Conservation (phyloP, 2,888 invertebrate species). For the Diploptera punctata region DNA sequence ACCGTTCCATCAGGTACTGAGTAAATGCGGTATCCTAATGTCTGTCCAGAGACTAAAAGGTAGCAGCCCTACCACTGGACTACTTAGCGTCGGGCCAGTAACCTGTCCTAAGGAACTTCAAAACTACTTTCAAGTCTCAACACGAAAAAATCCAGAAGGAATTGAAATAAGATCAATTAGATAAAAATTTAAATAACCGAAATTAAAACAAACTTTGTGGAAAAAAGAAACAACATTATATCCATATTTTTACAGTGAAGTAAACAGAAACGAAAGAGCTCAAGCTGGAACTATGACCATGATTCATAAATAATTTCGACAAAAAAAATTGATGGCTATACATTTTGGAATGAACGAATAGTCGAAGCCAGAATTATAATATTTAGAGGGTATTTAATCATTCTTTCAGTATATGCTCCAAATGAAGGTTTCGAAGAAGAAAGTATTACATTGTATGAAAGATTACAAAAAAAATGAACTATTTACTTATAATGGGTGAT, state of each 20-base stretch:
- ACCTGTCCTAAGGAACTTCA: no score
- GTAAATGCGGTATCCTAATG: no score
- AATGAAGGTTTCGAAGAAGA: background rate
- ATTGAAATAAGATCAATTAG: no score
- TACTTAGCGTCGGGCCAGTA: no score
- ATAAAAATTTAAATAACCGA: background rate
- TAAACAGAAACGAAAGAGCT: background rate
- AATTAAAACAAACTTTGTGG: background rate
- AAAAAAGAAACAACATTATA: background rate
- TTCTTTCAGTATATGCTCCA: background rate
- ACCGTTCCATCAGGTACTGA: no score
- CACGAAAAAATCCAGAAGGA: no score
- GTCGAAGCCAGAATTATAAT: background rate
- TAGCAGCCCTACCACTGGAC: no score
- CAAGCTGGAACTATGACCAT: background rate
- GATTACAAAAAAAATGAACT: background rate
- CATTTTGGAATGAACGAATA: background rate
- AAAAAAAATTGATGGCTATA: background rate
- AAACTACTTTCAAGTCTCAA: no score
- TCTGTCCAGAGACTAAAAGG: no score
- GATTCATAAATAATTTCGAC: background rate
- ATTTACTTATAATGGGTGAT: background rate
- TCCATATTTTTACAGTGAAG: background rate
- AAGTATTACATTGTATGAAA: background rate
- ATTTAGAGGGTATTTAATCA: background rate